A percentile compares a stretch with the other conserved stretches of the same genome.
Evolutionary conservation across 2,797 vertebrate genomes (phyloP).

Genomic region (Thaleichthys pacificus): DNA sequence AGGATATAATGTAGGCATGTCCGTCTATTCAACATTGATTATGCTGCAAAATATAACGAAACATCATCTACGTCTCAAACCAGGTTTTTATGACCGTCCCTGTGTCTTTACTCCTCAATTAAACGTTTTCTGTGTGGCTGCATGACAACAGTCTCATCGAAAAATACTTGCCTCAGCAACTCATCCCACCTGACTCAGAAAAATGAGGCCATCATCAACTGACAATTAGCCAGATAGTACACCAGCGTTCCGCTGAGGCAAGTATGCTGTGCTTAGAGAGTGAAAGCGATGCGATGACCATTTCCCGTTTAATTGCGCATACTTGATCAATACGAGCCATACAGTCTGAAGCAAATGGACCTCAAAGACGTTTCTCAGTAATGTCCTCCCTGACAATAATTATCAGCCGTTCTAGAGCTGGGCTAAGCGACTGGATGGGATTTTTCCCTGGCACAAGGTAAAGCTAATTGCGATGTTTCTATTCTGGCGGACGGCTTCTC

Average conservation of each 20-base stretch:
- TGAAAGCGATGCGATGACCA: constrained; percentile 34
- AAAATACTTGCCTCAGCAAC: background rate
- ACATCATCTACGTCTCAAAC: too few species aligned
- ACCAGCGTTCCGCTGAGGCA: constrained; percentile 27
- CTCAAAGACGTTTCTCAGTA: constrained; percentile 45
- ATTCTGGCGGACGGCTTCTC: background rate
- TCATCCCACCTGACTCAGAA: background rate
- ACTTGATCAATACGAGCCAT: constrained; percentile 56
- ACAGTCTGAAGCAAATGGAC: constrained; percentile 48
- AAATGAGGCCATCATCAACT: constrained; percentile 19
- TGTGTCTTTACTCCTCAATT: background rate
- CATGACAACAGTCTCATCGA: background rate
- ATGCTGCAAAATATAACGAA: too few species aligned
- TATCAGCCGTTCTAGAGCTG: constrained; percentile 45
- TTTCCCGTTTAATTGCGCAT: constrained; percentile 64
- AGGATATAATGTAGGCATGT: too few species aligned
- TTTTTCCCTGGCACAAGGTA: constrained; percentile 43
- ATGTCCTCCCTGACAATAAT: constrained; percentile 56
- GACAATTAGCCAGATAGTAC: constrained; percentile 41
- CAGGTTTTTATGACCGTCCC: too few species aligned
- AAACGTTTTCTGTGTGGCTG: background rate
- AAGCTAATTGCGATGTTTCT: background rate
- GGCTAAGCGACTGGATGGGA: constrained; percentile 13
- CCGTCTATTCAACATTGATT: too few species aligned
- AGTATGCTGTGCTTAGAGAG: constrained; percentile 33